A percentile compares a stretch with the other conserved stretches of the same genome.
Evolutionary conservation across 1,140 invertebrate genomes (phyloP).

Genomic region (honey bee (Apis mellifera)): DNA sequence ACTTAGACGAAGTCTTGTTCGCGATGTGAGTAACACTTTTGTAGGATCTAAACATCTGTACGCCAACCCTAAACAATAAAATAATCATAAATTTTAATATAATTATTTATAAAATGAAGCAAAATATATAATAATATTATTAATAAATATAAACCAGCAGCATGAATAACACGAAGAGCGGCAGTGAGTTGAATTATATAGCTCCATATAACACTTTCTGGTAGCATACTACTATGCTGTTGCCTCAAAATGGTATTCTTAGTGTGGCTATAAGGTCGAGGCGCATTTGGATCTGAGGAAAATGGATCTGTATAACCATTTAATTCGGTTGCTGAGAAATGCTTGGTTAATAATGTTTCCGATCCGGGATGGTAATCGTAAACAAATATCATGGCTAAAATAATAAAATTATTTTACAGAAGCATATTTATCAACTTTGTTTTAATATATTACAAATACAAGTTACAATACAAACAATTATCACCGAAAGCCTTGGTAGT

Average conservation of each 20-base stretch:
- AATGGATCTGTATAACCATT: slow-evolving; percentile 92
- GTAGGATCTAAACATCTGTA: slow-evolving; percentile 93
- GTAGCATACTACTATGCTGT: slow-evolving; percentile 88
- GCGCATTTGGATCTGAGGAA: slow-evolving; percentile 91
- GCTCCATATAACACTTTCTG: slow-evolving; percentile 96
- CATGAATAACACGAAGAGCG: slow-evolving; percentile 95
- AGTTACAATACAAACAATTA: slow-evolving; percentile 88
- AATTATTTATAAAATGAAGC: background rate
- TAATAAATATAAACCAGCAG: slow-evolving; percentile 82
- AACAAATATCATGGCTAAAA: slow-evolving; percentile 95
- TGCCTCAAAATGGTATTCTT: slow-evolving; percentile 89
- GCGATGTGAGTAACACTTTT: slow-evolving; percentile 92
- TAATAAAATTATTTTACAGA: slow-evolving; percentile 37
- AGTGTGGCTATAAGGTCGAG: slow-evolving; percentile 90
- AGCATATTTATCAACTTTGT: background rate
- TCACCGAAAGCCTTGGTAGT: slow-evolving; percentile 97
- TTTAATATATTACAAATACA: too few species aligned
- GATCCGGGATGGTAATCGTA: slow-evolving; percentile 97
- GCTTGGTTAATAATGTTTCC: slow-evolving; percentile 92
- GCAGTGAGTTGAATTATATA: slow-evolving; percentile 98
- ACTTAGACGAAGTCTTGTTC: slow-evolving; percentile 88
- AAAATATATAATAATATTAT: slow-evolving; percentile 1
- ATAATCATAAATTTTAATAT: background rate
- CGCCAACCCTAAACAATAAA: slow-evolving; percentile 81
- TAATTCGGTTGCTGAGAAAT: slow-evolving; percentile 87